Evolutionary conservation across 2,888 invertebrate species (phyloP).

Genomic region (Polietes domitor): DNA sequence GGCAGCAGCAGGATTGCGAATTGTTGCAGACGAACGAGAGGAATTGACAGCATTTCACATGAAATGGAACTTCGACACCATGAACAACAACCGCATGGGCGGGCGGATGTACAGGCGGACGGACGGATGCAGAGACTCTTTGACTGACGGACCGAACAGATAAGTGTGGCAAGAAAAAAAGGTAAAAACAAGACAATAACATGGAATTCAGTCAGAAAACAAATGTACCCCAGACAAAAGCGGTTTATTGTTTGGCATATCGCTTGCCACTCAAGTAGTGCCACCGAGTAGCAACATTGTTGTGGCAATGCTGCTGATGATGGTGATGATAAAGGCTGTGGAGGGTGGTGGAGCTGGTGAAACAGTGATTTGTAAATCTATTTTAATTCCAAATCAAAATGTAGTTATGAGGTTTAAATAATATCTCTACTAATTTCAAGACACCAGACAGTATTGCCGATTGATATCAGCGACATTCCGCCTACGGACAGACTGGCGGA

Average conservation of each 20-base stretch:
- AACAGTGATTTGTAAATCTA: too few species aligned
- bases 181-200: slow-evolving; percentile 23
- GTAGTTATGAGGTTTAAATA: too few species aligned
- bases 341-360: too few species aligned
- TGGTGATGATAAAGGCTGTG: neutral
- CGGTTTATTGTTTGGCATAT: slow-evolving; percentile 35
- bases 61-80: neutral
- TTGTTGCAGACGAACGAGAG: neutral
- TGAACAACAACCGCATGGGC: neutral
- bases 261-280: slow-evolving; percentile 31
- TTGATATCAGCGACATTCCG: too few species aligned
- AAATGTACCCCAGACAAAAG: slow-evolving; percentile 20
- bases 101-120: too few species aligned
- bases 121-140: neutral
- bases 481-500: too few species aligned
- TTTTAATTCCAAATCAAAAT: too few species aligned
- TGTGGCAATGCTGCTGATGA: neutral
- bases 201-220: slow-evolving; percentile 12
- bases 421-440: too few species aligned
- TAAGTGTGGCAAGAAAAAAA: neutral
- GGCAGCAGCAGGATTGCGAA: neutral
- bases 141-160: slow-evolving; percentile 30
- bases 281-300: slow-evolving; percentile 3
- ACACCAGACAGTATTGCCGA: too few species aligned
- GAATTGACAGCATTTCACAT: slow-evolving; percentile 8